Conservation (phyloP, 2,797 vertebrate species). For the Danio aesculapii region DNA sequence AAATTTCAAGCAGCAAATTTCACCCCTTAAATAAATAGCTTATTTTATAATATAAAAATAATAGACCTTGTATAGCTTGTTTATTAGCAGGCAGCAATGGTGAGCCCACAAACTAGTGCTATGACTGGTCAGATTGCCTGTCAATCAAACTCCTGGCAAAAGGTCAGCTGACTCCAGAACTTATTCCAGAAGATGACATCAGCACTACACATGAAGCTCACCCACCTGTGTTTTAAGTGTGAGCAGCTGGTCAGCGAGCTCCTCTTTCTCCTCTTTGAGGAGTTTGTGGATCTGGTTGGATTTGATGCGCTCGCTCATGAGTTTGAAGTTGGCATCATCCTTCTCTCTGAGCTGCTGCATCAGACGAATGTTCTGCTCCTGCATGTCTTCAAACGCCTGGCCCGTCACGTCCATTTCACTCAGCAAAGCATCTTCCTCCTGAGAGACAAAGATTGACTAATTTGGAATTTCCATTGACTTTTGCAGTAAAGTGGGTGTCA, state of each 20-base stretch:
- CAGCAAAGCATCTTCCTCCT: constrained; percentile 89
- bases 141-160: neutral
- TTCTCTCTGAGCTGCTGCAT: constrained; percentile 90
- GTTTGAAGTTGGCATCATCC: constrained; percentile 91
- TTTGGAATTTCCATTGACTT: neutral
- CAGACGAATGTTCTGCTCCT: constrained; percentile 89
- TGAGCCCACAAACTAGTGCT: too few relatives aligned
- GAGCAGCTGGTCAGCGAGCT: constrained; percentile 85
- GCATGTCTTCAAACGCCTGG: constrained; percentile 91
- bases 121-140: neutral
- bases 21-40: too few relatives aligned
- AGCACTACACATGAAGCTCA: neutral
- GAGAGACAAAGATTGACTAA: neutral
- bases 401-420: constrained; percentile 92
- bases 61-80: too few relatives aligned
- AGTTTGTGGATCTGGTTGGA: constrained; percentile 92
- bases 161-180: neutral
- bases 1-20: too few relatives aligned
- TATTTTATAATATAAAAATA: too few relatives aligned
- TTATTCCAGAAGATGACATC: neutral
- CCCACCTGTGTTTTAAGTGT: constrained; percentile 90
- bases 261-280: constrained; percentile 90
- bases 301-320: constrained; percentile 91
- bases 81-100: too few relatives aligned
- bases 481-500: neutral